Evolutionary conservation across 2,888 invertebrate species (phyloP), one percentile per base, ranked within the genome.

Genomic region (Chrysolina haemoptera): DNA sequence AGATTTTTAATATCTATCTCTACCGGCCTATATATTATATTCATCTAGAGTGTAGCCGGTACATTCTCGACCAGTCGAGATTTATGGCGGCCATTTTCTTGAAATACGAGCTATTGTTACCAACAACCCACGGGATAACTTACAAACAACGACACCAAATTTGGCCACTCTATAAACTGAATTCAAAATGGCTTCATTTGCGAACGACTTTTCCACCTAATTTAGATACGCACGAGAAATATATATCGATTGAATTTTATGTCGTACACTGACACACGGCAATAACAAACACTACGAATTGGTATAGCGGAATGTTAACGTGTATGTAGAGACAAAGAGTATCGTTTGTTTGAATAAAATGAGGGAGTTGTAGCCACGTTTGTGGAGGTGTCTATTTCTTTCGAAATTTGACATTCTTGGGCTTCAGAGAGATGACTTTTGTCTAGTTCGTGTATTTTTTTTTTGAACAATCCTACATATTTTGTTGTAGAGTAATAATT

Each of bases 171-270:
- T 85, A 88, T 88, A 88, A 88, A 88, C 85, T 83, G 86, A 86
- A 85, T 85, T 85, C 87, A 86, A 86, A 88, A 88, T 88, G 88
- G 88, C 88, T 88, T 88, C 87, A 88, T 88, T 88, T 88, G 85
- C 81, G 85, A 82, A 83, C 83, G 79, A 82, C 82, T 81, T 80
- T 81, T 82, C 84, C 80, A 80, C 84, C 84, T 84, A 84, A 85
- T 84, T 85, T 84, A 82, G 82, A 80, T 82, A 82, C 81, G 79
- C 80, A 68, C 64, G 66, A 69, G 74, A 76, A 75, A 75, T 74
- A 73, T 76, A 68, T 76, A 74, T 74, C 74, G 72, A 76, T 75
- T 75, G 69, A 66, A 75, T 75, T 75, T 75, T 71, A 69, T 75
- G 69, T 59, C 50, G 65, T 59, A 67, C 67, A 67, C 14, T 53